phyloP scores from a whole-genome alignment of 2,113 vertebrate species.

The Suncus etruscus region DNA sequence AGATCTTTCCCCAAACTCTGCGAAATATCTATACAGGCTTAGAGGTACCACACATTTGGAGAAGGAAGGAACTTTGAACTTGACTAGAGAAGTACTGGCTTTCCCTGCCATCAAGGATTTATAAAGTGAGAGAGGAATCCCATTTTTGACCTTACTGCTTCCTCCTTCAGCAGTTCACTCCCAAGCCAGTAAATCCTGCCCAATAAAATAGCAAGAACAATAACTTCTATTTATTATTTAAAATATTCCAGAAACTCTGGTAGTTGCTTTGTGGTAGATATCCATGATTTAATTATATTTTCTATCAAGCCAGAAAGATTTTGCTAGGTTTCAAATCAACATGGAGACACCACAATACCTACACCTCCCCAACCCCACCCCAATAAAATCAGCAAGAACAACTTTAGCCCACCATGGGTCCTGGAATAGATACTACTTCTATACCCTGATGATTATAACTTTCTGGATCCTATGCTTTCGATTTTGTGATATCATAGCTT shows the following conservation, averaged over 20 bases:
- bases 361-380: background rate
- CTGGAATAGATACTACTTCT: background rate
- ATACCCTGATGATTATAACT: background rate
- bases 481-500: background rate
- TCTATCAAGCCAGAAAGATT: background rate
- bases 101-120: background rate
- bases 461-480: background rate
- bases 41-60: background rate
- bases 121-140: background rate
- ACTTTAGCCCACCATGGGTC: background rate
- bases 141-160: background rate
- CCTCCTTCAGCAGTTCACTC: background rate
- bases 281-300: constrained; percentile 12
- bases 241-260: background rate
- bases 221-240: background rate
- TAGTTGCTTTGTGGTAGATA: constrained; percentile 21
- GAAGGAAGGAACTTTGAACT: background rate
- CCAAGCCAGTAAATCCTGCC: background rate
- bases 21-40: background rate
- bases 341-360: background rate
- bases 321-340: background rate
- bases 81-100: background rate
- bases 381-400: background rate
- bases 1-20: background rate
- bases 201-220: background rate